phyloP scores from a whole-genome alignment of 2,797 vertebrate genomes.

The Poecilia picta region DNA sequence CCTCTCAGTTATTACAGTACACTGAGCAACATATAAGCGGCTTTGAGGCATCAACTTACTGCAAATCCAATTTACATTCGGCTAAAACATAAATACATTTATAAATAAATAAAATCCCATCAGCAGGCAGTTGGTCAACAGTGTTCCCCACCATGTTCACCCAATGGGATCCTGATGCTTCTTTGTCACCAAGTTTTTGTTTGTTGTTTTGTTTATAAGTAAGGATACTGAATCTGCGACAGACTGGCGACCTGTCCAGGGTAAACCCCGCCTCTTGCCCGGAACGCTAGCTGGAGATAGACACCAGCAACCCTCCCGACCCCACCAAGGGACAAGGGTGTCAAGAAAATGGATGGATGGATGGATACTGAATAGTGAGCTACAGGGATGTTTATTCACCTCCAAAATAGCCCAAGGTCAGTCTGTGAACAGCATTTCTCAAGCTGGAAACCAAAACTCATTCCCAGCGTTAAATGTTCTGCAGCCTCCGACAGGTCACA shows the following conservation, averaged over 20 bases:
- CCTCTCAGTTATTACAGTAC: conserved; percentile 71
- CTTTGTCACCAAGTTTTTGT: not conserved
- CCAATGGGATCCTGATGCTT: not conserved
- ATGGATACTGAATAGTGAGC: too few relatives aligned
- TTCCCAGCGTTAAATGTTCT: not conserved
- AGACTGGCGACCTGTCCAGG: too few relatives aligned
- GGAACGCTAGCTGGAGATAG: too few relatives aligned
- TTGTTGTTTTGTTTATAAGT: not conserved
- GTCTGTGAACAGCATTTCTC: not conserved
- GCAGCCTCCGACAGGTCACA: not conserved
- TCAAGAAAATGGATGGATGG: too few relatives aligned
- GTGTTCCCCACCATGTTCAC: not conserved
- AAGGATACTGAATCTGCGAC: not conserved
- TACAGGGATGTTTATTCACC: not conserved
- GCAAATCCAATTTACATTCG: not conserved
- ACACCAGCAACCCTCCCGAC: too few relatives aligned
- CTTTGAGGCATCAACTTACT: not conserved
- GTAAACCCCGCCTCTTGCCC: too few relatives aligned
- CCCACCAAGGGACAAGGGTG: too few relatives aligned
- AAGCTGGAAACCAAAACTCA: not conserved
- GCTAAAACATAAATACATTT: not conserved
- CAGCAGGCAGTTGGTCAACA: not conserved
- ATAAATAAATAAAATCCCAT: conserved; percentile 7
- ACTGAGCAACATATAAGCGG: conserved; percentile 58
- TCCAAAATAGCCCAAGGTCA: not conserved